Evolutionary conservation across 1,140 invertebrate species (phyloP), one percentile per base, ranked within the genome.

Genomic region (Bicyclus anynana): DNA sequence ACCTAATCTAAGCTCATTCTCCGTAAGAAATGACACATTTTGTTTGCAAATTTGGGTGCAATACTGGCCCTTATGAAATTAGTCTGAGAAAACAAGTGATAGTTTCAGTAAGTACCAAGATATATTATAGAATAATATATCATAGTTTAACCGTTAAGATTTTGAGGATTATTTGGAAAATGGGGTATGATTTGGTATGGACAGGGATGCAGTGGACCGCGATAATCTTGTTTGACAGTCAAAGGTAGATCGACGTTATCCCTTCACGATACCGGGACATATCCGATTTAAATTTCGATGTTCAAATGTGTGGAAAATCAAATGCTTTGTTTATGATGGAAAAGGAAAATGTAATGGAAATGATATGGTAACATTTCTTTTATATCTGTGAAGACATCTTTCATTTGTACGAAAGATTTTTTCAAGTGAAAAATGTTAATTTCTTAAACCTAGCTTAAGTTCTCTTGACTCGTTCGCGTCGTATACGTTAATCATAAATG

Each of bases 181-280:
- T 17, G 40, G 40, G 2, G 12, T 4, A 44, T 16, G 17, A 38
- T 44, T 44, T 44, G n/a, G n/a, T n/a, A n/a, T n/a, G 40, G 40
- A 20, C 16, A 20, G 40, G 40, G 2, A 20, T 44, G 17, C 40
- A 44, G 16, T 12, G 20, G 18, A 0, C 40, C 40, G 40, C 20
- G 16, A 20, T 44, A 44, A 44, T 44, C 40, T 44, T 44, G 40
- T 44, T 44, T 44, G 40, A 44, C 40, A 44, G 40, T 44, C 40
- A 44, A 44, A 44, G 40, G 40, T 44, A 44, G 13, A 2, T 12
- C 20, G 40, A 14, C 1, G 40, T 0, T 44, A 44, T 44, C 40
- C 40, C 40, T 44, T 20, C 18, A 44, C 13, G 37, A 44, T 44
- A 18, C 17, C 40, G 17, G 17, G 40, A 5, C 16, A 44, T 44